Evolutionary conservation across 2,888 invertebrate species (phyloP).

Genomic region (Cerceris rybyensis): DNA sequence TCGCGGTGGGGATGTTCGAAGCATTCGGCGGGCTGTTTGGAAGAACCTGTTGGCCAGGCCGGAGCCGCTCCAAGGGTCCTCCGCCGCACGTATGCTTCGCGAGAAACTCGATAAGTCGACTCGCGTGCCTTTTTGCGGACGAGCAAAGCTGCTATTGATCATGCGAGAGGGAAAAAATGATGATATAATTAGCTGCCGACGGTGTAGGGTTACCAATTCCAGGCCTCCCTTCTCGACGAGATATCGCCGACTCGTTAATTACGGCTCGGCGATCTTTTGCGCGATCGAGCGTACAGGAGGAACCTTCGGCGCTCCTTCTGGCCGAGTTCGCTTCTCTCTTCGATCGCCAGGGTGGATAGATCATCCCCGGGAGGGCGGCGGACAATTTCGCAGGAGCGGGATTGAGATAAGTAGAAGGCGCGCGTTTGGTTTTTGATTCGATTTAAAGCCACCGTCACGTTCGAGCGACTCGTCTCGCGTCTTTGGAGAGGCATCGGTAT

Average conservation of each 20-base stretch:
- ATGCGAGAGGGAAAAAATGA: slow-evolving; percentile 31
- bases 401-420: too few relatives aligned
- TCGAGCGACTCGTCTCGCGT: too few relatives aligned
- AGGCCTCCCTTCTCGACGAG: slow-evolving; percentile 5
- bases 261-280: slow-evolving; percentile 23
- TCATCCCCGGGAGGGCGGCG: too few relatives aligned
- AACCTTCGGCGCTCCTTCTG: background rate
- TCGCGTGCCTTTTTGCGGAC: slow-evolving; percentile 47
- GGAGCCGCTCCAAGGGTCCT: slow-evolving; percentile 18
- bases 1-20: slow-evolving; percentile 56
- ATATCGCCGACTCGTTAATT: slow-evolving; percentile 42
- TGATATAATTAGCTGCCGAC: slow-evolving; percentile 44
- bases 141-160: slow-evolving; percentile 51
- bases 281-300: slow-evolving; percentile 12
- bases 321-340: too few relatives aligned
- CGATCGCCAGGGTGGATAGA: too few relatives aligned
- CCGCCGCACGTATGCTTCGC: slow-evolving; percentile 9
- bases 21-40: slow-evolving; percentile 3
- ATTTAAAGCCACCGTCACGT: too few relatives aligned
- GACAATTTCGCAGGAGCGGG: too few relatives aligned
- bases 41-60: slow-evolving; percentile 58
- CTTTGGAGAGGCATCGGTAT: too few relatives aligned
- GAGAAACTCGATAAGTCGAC: slow-evolving; percentile 51
- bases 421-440: too few relatives aligned
- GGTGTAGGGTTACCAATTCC: slow-evolving; percentile 33